Evolutionary conservation across 2,797 vertebrate genomes (phyloP).

Genomic region (Schizopygopsis pylzovi): DNA sequence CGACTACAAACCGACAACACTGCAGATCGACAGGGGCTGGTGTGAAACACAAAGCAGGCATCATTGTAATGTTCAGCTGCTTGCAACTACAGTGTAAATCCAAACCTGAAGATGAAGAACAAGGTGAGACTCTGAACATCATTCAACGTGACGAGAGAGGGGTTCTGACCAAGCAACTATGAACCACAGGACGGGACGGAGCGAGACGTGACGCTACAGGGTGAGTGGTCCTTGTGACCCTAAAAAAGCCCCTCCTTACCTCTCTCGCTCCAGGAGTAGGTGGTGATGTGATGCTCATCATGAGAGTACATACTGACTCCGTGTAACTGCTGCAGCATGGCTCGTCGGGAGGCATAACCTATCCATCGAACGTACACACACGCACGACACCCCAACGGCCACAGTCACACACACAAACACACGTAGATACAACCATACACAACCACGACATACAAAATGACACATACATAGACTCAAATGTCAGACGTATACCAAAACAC

Average conservation of each 20-base stretch:
- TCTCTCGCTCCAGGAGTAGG: constrained; percentile 82
- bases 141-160: constrained; percentile 37
- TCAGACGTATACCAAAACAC: constrained; percentile 44
- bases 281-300: constrained; percentile 78
- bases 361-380: constrained; percentile 57
- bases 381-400: constrained; percentile 56
- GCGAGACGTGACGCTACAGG: constrained; percentile 29
- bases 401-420: constrained; percentile 47
- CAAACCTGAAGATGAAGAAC: constrained; percentile 52
- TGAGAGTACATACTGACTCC: constrained; percentile 90
- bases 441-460: constrained; percentile 24
- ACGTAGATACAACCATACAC: constrained; percentile 52
- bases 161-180: constrained; percentile 45
- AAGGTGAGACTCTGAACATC: constrained; percentile 28
- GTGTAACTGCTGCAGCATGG: constrained; percentile 90
- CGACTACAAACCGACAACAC: constrained; percentile 23
- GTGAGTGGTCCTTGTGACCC: constrained; percentile 26
- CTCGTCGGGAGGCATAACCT: constrained; percentile 87
- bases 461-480: constrained; percentile 20
- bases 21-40: constrained; percentile 1
- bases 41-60: constrained; percentile 39
- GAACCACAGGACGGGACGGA: constrained; percentile 54
- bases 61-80: background rate
- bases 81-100: constrained; percentile 8
- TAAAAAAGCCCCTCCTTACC: constrained; percentile 76